These are phyloP conservation scores for Lampropteryx suffumata DNA, from an alignment of 2,888 invertebrate genomes.

Conservation along the genomic window DNA sequence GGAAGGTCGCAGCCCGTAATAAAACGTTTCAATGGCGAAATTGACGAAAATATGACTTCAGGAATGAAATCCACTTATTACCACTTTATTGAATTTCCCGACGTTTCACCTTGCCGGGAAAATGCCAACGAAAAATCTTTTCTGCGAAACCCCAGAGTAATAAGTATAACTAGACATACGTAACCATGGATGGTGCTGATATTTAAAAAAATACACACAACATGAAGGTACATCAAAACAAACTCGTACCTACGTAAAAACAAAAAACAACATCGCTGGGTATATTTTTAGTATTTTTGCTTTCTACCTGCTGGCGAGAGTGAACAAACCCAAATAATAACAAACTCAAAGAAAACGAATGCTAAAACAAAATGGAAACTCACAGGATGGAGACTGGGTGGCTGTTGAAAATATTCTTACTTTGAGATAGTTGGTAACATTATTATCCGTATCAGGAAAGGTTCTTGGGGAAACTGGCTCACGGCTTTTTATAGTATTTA, in stretches of 20 bases:
- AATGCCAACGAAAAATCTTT: constrained; percentile 52
- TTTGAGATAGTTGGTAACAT: constrained; percentile 34
- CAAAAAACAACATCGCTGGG: too few relatives aligned
- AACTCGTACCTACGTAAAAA: too few relatives aligned
- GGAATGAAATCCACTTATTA: constrained; percentile 66
- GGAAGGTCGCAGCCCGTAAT: constrained; percentile 44
- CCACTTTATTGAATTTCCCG: constrained; percentile 70
- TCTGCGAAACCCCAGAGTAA: constrained; percentile 31
- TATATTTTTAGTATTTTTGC: too few relatives aligned
- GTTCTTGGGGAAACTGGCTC: constrained; percentile 38
- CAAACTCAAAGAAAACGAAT: neutral
- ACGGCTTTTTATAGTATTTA: too few relatives aligned
- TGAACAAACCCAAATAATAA: neutral
- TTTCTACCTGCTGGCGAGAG: too few relatives aligned
- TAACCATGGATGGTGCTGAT: too few relatives aligned
- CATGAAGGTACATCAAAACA: too few relatives aligned
- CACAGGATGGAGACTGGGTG: neutral
- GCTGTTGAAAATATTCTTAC: neutral
- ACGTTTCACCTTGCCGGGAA: constrained; percentile 57
- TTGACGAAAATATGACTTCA: constrained; percentile 61
- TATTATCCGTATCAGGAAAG: constrained; percentile 49
- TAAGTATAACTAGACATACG: neutral
- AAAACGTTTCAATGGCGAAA: constrained; percentile 51
- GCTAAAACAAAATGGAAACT: neutral
- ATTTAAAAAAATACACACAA: too few relatives aligned